Evolutionary conservation across 2,888 invertebrate species (phyloP), one percentile per base, ranked within the genome.

Genomic region (Temnothorax ravouxi): DNA sequence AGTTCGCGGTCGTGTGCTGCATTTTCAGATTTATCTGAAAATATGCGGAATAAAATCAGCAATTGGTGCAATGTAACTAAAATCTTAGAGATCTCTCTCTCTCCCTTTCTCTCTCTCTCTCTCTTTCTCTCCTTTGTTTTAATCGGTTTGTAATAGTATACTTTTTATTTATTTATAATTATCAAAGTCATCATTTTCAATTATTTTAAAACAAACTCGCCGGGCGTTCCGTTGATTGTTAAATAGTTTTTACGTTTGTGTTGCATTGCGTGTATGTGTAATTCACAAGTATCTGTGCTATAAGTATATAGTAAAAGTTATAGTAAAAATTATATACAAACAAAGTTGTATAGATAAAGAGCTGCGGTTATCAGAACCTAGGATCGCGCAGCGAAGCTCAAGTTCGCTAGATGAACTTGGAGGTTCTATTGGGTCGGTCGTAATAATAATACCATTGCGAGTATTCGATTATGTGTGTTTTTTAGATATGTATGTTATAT

Each of bases 391-490:
- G 18, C 21, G 38, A 34, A 66, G 41, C 76, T 66, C 66, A 77
- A 66, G 54, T 66, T 66, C 38, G 52, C 18, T 52, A 25, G 50
- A 2, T 76, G 66, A 76, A 76, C 66, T 77, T 77, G 52, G 62
- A 34, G 3, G 11, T 38, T 66, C 52, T 66, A 52, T 76, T 38
- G 52, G 52, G n/a, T 38, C 18, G 38, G 21, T 13, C 75, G 34
- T 52, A 50, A 50, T 64, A 50, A 50, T 64, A 76, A 52, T 25
- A 47, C 34, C 52, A 52, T 52, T 52, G 62, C 21, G 50, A 76
- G 44, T 21, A 52, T 41, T 52, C 21, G 64, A 64, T 52, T 77
- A 54, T 66, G 29, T 13, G n/a, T n/a, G n/a, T n/a, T n/a, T n/a
- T n/a, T n/a, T 66, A 29, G 34, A 62, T 25, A 34, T n/a, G 18